These are phyloP conservation scores for Nothura maculosa DNA, from an alignment of 2,797 vertebrate species.

Conservation along the genomic window DNA sequence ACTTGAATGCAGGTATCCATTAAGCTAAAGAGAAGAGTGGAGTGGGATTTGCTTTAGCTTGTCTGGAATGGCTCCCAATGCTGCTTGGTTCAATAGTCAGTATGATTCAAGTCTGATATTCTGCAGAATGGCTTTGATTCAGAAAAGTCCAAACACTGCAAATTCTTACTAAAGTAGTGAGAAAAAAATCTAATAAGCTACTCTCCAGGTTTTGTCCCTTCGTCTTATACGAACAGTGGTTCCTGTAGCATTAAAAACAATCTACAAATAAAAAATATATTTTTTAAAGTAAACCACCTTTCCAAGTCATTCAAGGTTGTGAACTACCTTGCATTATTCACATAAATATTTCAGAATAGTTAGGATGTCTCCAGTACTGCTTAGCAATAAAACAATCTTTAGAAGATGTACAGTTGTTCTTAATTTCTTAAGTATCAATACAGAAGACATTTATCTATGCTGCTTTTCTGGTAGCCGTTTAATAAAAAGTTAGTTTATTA, in stretches of 20 bases:
- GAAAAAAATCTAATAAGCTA: neutral
- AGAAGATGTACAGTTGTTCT: constrained; percentile 46
- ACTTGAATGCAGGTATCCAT: constrained; percentile 3
- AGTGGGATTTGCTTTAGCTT: constrained; percentile 4
- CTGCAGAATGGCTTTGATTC: neutral
- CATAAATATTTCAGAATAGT: constrained; percentile 49
- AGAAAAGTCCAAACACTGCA: neutral
- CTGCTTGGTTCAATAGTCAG: constrained; percentile 11
- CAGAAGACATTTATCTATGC: constrained; percentile 48
- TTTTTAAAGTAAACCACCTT: neutral
- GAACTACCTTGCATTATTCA: constrained; percentile 46
- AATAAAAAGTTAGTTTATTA: constrained; percentile 56
- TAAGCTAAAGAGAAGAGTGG: constrained; percentile 2
- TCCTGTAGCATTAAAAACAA: neutral
- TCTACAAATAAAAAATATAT: neutral
- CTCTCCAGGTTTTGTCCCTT: neutral
- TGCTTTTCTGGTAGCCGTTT: constrained; percentile 62
- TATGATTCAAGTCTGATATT: neutral
- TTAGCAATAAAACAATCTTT: constrained; percentile 51
- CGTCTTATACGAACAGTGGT: constrained; percentile 37
- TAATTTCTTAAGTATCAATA: constrained; percentile 57
- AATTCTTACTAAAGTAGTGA: neutral
- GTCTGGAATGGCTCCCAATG: neutral
- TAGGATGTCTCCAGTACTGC: constrained; percentile 24
- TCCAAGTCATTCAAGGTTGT: neutral